Evolutionary conservation across 2,113 vertebrate genomes (phyloP), one percentile per base, ranked within the genome.

Genomic region (Takifugu bimaculatus): DNA sequence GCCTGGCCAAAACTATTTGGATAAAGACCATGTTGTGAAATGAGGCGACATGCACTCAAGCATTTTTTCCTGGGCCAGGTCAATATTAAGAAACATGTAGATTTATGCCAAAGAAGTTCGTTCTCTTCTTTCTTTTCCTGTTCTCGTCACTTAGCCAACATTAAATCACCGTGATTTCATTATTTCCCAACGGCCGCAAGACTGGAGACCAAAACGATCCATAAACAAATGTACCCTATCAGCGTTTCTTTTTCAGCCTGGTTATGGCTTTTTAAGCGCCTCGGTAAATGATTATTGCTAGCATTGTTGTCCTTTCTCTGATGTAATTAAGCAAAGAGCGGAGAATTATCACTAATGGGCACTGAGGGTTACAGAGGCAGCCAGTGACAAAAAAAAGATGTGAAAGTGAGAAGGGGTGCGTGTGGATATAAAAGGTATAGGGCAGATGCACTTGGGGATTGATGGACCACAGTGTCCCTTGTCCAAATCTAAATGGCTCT

Each of bases 401-500:
- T 32, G n/a, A 13, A 56, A 53, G 48, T 55, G 52, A 65, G 54
- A 57, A 26, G 13, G 28, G 1, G 7, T 20, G 42, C 15, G 56
- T 60, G 27, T 49, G 57, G 26, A n/a, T 1, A 53, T 13, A 1
- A 63, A 48, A 54, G 56, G 27, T 52, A 61, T n/a, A 15, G 52
- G 27, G 57, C 71, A 85, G 69, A 79, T 79, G 61, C 77, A 50
- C 71, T 80, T 60, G 77, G 79, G 78, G 64, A 84, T 62, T 81
- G 74, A 89, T 84, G 72, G 63, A 68, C 63, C 72, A 57, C 50
- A 5, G 65, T 83, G 81, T 79, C 78, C 69, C 78, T 74, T 81
- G 84, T 78, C 64, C 81, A 79, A 85, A 82, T 85, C 84, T 83
- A 79, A 83, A 80, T 63, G 74, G 74, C 69, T 70, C 78, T 85